A percentile compares a stretch with the other conserved stretches of the same genome.
Conservation (phyloP, 2,797 vertebrate genomes). For the Scomberomorus guttatus region DNA sequence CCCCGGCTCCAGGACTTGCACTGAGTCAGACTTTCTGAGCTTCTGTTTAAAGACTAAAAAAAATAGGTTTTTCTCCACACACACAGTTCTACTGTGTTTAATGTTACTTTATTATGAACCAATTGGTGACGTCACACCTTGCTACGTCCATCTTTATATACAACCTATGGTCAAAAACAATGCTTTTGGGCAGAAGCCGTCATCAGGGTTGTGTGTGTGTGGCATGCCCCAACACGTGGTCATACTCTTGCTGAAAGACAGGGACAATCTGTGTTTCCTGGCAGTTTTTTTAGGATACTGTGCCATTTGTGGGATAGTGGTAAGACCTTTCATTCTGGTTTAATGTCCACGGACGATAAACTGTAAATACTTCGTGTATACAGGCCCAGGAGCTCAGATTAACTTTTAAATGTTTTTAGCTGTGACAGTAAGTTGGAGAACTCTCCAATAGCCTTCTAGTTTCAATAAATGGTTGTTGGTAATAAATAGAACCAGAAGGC, state of each 20-base stretch:
- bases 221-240: slow-evolving; percentile 3
- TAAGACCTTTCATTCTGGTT: no score
- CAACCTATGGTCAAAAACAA: no score
- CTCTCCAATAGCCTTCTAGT: background rate
- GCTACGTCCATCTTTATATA: no score
- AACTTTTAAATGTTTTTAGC: background rate
- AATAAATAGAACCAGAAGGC: background rate
- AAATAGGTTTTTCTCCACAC: no score
- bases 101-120: no score
- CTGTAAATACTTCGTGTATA: background rate
- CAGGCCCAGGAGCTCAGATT: background rate
- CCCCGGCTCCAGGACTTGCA: no score
- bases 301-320: no score
- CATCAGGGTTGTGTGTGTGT: background rate
- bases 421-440: background rate
- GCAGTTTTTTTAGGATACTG: background rate
- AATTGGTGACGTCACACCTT: no score
- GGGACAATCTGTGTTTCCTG: background rate
- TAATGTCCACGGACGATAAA: background rate
- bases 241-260: background rate
- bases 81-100: no score
- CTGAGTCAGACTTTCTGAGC: no score
- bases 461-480: background rate
- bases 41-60: no score
- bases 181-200: background rate